A percentile compares a stretch with the other conserved stretches of the same genome.
These are phyloP conservation scores for Diplodus sargus DNA, from an alignment of 2,797 vertebrate species.

Conservation along the genomic window DNA sequence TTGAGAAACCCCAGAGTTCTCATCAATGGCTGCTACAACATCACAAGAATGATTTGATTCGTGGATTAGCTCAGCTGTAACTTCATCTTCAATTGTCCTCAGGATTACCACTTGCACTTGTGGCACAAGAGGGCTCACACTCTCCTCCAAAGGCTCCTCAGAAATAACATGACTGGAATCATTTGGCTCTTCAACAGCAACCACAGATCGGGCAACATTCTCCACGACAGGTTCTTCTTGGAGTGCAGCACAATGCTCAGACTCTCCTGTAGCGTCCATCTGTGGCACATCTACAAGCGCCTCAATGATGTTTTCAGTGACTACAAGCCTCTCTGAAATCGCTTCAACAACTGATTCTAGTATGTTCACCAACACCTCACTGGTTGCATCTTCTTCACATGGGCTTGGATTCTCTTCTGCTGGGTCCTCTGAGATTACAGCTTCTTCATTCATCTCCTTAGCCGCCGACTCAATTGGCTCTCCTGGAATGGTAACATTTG, in stretches of 20 bases:
- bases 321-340: not conserved
- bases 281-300: not conserved
- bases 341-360: not conserved
- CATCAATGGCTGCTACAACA: not conserved
- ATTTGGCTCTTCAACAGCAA: no score
- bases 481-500: not conserved
- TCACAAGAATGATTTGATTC: no score
- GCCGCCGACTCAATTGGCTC: not conserved
- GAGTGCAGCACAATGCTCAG: not conserved
- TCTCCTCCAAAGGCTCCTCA: not conserved
- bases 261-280: not conserved
- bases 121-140: not conserved
- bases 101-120: no score
- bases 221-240: constrained; percentile 12
- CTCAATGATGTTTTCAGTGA: not conserved
- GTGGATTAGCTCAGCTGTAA: no score
- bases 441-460: constrained; percentile 28
- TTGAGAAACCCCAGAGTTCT: not conserved
- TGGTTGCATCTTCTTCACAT: not conserved
- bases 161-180: not conserved
- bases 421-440: not conserved
- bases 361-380: not conserved
- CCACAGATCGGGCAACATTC: not conserved
- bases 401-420: not conserved
- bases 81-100: no score